Conservation (phyloP, 2,113 vertebrate species). For the Pan troglodytes region NHGRI_mPanTro3-v2.1_pri NC_072415.2:71474001-71474500, state of each 20-base stretch:
- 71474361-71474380: not conserved
- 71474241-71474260: not conserved
- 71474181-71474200: not conserved
- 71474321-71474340: not conserved
- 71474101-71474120: not conserved
- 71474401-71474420: accelerated
- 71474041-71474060: not conserved
- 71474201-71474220: not conserved
- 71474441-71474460: accelerated
- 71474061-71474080: not conserved
- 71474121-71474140: not conserved
- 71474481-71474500: not conserved
- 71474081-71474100: constrained; percentile 15
- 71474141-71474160: not conserved
- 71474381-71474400: accelerated
- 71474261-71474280: not conserved
- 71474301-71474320: not conserved
- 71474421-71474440: not conserved
- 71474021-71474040: not conserved
- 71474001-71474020: constrained; percentile 9
- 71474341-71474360: not conserved
- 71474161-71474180: not conserved
- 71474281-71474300: not conserved
- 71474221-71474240: not conserved
- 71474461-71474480: not conserved